A percentile compares a stretch with the other conserved stretches of the same genome.
Evolutionary conservation across 1,140 invertebrate genomes (phyloP).

Genomic region (Hydropsyche tenuis): DNA sequence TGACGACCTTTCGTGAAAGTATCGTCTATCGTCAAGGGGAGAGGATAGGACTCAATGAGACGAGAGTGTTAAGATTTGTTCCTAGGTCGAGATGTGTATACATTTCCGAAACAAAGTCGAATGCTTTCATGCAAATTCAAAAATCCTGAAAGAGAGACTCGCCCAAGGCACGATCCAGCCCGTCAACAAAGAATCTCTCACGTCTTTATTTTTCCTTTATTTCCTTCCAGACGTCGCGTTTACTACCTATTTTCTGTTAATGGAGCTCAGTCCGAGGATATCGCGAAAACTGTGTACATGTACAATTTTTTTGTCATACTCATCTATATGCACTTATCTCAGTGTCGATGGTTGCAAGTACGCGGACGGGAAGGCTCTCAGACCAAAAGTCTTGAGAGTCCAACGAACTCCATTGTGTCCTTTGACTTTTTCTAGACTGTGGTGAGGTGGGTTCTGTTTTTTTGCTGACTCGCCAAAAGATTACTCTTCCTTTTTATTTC

Average conservation of each 20-base stretch:
- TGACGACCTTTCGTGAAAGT: not conserved
- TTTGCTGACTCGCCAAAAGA: slow-evolving; percentile 21
- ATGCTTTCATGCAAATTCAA: slow-evolving; percentile 27
- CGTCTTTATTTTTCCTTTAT: not conserved
- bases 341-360: not conserved
- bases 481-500: slow-evolving; percentile 13
- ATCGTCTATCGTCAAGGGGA: not conserved
- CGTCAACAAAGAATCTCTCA: slow-evolving; percentile 4
- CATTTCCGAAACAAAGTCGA: slow-evolving; percentile 24
- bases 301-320: not conserved
- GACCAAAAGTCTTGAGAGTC: slow-evolving; percentile 45
- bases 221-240: not conserved
- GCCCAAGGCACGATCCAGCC: not conserved
- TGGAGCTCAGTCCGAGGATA: slow-evolving; percentile 18
- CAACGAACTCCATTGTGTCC: slow-evolving; percentile 44
- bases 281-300: not conserved
- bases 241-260: slow-evolving; percentile 34
- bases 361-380: slow-evolving; percentile 29
- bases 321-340: slow-evolving; percentile 14
- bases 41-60: not conserved
- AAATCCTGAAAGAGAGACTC: not conserved
- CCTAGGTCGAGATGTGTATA: slow-evolving; percentile 5
- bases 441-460: slow-evolving; percentile 7
- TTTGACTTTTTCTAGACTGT: slow-evolving; percentile 22
- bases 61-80: slow-evolving; percentile 13